A percentile compares a stretch with the other conserved stretches of the same genome.
Conservation (phyloP, 1,140 invertebrate species). For the Drosophila fuyamai region DNA sequence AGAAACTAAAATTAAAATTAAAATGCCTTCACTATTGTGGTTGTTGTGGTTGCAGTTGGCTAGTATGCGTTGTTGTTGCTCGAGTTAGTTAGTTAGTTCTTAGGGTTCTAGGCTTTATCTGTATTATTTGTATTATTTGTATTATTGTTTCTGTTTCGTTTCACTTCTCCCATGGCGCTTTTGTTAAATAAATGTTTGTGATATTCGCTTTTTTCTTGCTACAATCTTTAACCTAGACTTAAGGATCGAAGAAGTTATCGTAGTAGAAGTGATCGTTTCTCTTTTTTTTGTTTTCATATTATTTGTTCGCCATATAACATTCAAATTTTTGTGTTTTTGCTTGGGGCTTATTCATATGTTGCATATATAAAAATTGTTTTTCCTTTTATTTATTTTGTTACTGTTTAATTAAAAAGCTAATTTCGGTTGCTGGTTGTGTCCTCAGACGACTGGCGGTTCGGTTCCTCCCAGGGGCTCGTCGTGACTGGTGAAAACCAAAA, state of each 20-base stretch:
- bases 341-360: conserved; percentile 37
- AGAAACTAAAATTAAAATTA: conserved; percentile 48
- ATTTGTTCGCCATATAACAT: conserved; percentile 25
- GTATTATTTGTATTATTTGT: conserved; percentile 34
- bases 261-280: conserved; percentile 38
- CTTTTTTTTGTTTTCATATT: conserved; percentile 19
- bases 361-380: conserved; percentile 58
- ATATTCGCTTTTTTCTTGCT: conserved; percentile 30
- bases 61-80: conserved; percentile 72
- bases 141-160: conserved; percentile 51
- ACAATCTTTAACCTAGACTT: conserved; percentile 45
- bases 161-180: conserved; percentile 61
- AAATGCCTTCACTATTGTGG: conserved; percentile 55
- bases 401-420: conserved; percentile 73
- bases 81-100: conserved; percentile 63
- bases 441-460: conserved; percentile 79
- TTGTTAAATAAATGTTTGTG: conserved; percentile 29
- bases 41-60: conserved; percentile 56
- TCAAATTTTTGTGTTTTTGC: conserved; percentile 18
- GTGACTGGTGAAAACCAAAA: conserved; percentile 41
- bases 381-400: conserved; percentile 42
- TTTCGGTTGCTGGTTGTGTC: conserved; percentile 45
- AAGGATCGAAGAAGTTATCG: conserved; percentile 51
- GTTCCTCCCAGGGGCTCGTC: conserved; percentile 67
- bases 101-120: conserved; percentile 49